These are phyloP conservation scores for Rhabdomys dilectus DNA, from an alignment of 2,113 vertebrate genomes.

Conservation along the genomic window DNA sequence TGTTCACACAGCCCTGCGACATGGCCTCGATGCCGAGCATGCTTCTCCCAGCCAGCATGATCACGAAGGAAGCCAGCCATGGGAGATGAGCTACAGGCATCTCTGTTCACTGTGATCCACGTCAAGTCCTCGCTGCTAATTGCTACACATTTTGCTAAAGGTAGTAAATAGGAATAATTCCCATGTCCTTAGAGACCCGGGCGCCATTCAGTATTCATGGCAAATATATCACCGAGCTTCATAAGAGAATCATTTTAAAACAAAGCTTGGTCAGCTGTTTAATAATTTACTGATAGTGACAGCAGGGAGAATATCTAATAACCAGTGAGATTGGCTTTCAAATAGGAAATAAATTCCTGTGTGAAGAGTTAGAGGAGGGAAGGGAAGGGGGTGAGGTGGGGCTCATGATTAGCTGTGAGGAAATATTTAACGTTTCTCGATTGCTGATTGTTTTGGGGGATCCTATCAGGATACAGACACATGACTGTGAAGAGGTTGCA, in stretches of 20 bases:
- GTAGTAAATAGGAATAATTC: conserved; percentile 86
- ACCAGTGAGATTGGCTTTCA: conserved; percentile 86
- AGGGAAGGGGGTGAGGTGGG: background rate
- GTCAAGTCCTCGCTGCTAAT: conserved; percentile 84
- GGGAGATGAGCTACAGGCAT: conserved; percentile 75
- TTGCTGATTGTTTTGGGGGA: conserved; percentile 76
- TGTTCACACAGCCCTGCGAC: conserved; percentile 12
- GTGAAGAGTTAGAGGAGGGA: conserved; percentile 67
- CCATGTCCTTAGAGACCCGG: conserved; percentile 81
- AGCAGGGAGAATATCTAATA: conserved; percentile 89
- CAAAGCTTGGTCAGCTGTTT: conserved; percentile 89
- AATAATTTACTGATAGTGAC: conserved; percentile 89
- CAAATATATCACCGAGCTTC: conserved; percentile 86
- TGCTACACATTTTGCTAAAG: conserved; percentile 85
- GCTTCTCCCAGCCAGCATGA: conserved; percentile 49
- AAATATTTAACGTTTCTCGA: conserved; percentile 81
- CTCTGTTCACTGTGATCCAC: conserved; percentile 66
- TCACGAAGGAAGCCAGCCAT: background rate
- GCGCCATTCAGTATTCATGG: conserved; percentile 85
- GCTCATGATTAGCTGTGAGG: conserved; percentile 75
- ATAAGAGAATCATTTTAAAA: conserved; percentile 88
- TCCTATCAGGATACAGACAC: conserved; percentile 60
- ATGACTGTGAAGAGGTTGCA: conserved; percentile 73
- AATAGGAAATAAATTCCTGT: conserved; percentile 86
- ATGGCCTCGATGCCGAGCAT: conserved; percentile 35